Conservation (phyloP, 2,888 invertebrate genomes). For the Prosopocoilus inquinatus region DNA sequence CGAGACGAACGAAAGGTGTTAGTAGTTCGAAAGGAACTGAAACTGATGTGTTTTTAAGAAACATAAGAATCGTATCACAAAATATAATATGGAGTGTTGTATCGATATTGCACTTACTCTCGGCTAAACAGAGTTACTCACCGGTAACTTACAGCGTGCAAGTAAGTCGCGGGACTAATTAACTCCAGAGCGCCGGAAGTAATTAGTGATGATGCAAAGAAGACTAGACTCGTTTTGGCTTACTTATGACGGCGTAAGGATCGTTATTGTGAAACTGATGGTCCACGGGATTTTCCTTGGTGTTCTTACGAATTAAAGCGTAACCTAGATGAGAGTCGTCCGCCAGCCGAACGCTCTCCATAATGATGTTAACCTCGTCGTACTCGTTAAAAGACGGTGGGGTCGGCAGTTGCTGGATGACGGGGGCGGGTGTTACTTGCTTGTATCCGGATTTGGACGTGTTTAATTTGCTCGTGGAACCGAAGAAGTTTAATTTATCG, state of each 20-base stretch:
- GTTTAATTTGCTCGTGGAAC: slow-evolving; percentile 66
- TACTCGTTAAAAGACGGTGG: slow-evolving; percentile 65
- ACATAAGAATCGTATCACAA: too few relatives aligned
- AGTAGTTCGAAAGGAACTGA: too few relatives aligned
- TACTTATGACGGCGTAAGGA: slow-evolving; percentile 81
- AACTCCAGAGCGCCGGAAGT: too few relatives aligned
- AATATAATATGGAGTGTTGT: too few relatives aligned
- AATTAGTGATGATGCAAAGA: slow-evolving; percentile 12
- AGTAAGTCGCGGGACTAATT: too few relatives aligned
- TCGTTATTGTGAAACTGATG: slow-evolving; percentile 74
- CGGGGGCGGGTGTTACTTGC: slow-evolving; percentile 60
- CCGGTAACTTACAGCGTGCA: too few relatives aligned
- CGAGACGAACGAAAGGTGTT: too few relatives aligned
- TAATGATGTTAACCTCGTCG: slow-evolving; percentile 65
- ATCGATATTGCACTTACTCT: too few relatives aligned
- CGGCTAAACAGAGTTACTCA: too few relatives aligned
- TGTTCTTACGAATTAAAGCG: slow-evolving; percentile 70
- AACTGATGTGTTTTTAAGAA: too few relatives aligned
- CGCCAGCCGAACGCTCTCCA: slow-evolving; percentile 68
- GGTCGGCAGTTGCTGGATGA: slow-evolving; percentile 25
- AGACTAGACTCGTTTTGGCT: slow-evolving; percentile 77
- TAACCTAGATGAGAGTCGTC: slow-evolving; percentile 81
- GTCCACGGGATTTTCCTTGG: slow-evolving; percentile 56
- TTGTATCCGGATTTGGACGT: slow-evolving; percentile 69
- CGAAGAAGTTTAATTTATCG: slow-evolving; percentile 78